These are phyloP conservation scores for Oryzias dopingdopingensis DNA, from an alignment of 2,797 vertebrate species.

Conservation along the genomic window DNA sequence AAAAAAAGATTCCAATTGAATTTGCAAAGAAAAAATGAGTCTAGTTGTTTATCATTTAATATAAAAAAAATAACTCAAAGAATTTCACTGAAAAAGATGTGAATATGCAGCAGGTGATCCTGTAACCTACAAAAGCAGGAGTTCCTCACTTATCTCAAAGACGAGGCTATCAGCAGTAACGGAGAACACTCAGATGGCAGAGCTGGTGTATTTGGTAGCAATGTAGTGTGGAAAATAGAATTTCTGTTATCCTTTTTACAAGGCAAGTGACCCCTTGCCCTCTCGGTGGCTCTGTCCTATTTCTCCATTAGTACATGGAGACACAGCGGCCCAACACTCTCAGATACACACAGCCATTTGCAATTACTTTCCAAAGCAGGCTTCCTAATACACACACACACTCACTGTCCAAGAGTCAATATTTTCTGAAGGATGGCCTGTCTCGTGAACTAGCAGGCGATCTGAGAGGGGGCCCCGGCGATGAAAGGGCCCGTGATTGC, in stretches of 20 bases:
- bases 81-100: constrained; percentile 2
- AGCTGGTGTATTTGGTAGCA: constrained; percentile 28
- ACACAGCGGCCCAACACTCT: constrained; percentile 42
- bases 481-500: constrained; percentile 81
- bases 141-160: constrained; percentile 10
- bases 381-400: constrained; percentile 48
- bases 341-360: constrained; percentile 51
- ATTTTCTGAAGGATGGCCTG: constrained; percentile 79
- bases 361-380: constrained; percentile 56
- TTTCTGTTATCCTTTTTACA: constrained; percentile 57
- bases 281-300: constrained; percentile 42
- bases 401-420: constrained; percentile 77
- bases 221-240: constrained; percentile 51
- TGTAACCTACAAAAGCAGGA: neutral
- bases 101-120: constrained; percentile 19
- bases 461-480: constrained; percentile 59
- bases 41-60: too few relatives aligned
- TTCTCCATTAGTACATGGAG: constrained; percentile 58
- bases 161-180: constrained; percentile 21
- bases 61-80: too few relatives aligned
- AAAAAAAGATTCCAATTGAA: too few relatives aligned
- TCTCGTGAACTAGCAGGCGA: constrained; percentile 73
- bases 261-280: constrained; percentile 56
- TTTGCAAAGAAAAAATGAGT: too few relatives aligned
- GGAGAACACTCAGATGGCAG: constrained; percentile 23